phyloP scores from a whole-genome alignment of 2,888 invertebrate genomes.

The Agriopis marginaria region DNA sequence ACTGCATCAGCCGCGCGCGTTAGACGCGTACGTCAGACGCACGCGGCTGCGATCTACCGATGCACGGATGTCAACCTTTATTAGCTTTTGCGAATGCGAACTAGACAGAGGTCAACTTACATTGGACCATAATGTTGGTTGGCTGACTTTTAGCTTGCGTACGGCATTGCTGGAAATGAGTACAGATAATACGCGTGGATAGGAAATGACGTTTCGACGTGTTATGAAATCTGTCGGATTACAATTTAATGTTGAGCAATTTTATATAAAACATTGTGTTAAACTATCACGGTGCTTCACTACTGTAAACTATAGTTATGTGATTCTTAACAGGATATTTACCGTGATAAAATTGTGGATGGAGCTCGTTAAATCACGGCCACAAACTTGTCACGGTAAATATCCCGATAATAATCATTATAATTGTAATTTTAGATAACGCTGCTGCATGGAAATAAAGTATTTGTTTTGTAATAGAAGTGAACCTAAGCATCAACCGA shows the following conservation, averaged over 20 bases:
- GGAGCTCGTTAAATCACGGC: no score
- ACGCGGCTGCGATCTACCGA: no score
- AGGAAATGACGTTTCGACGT: constrained; percentile 34
- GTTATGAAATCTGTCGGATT: constrained; percentile 27
- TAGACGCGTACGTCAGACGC: no score
- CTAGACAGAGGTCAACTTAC: not conserved
- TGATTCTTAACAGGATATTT: no score
- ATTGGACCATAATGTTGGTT: not conserved
- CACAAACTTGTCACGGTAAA: no score
- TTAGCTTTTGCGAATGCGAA: not conserved
- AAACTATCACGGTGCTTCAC: no score
- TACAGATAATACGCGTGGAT: constrained; percentile 18
- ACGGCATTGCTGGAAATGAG: constrained; percentile 26
- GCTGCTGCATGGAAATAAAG: not conserved
- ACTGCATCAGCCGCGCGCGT: no score
- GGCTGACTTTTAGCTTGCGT: not conserved
- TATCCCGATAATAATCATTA: no score
- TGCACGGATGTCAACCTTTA: no score
- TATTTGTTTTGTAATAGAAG: not conserved
- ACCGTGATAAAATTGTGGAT: no score
- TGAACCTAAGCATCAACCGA: no score
- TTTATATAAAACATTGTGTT: not conserved
- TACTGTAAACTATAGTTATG: no score
- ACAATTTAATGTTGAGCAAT: constrained; percentile 10
- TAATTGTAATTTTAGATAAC: not conserved